Evolutionary conservation across 2,888 invertebrate genomes (phyloP), one percentile per base, ranked within the genome.

Genomic region (Pandemis heparana): DNA sequence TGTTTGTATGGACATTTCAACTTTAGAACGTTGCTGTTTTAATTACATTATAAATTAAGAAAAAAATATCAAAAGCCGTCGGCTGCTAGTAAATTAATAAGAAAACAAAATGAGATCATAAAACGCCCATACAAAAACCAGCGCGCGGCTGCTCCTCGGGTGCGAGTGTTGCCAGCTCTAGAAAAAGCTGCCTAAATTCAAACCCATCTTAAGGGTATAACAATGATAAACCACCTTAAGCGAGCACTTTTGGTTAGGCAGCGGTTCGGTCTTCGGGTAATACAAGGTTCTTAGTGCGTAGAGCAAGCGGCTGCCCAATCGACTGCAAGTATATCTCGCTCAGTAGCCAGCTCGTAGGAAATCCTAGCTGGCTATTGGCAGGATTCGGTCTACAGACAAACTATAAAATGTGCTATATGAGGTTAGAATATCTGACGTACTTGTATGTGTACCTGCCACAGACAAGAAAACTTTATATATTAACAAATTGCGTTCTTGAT

Each of bases 51-150:
- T 83, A 84, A 82, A 82, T 78, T 82, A 80, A 82, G 82, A 81
- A 83, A 77, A 79, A 76, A 75, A 70, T 48, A 74, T 68, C 73
- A 76, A 70, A 73, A 65, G 23, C 60, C 62, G 38, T 66, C 43
- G 60, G 80, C 79, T 75, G 74, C 71, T 77, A 76, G 81, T 82
- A 77, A 81, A 80, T 59, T 63, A 73, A 63, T 77, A 74, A 82
- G 72, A 77, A 78, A 80, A 83, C 48, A 80, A 81, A 84, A 87
- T 91, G 92, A 92, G 92, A 92, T 92, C 92, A 91, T 79, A 80
- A 78, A 88, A 88, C 87, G 88, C 86, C 89, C 90, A 89, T 89
- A 92, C 91, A 90, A 89, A 88, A 77, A 88, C 87, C 89, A 86
- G 89, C 80, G 82, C 66, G 71, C 74, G 59, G 61, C 63, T 48